These are phyloP conservation scores for Aphis gossypii DNA, from an alignment of 1,140 invertebrate species.

Conservation along the genomic window DNA sequence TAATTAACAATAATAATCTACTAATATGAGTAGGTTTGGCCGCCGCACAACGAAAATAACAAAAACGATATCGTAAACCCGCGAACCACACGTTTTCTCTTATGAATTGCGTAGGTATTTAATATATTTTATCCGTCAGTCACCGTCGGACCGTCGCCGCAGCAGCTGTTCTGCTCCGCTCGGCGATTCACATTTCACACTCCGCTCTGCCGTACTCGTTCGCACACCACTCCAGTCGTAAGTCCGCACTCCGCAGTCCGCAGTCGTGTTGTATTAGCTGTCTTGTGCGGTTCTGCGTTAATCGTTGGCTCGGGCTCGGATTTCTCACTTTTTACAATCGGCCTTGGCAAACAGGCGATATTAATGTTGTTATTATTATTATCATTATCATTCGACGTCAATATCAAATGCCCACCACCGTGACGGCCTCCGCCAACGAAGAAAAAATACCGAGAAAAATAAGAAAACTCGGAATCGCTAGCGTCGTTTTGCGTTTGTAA, in stretches of 20 bases:
- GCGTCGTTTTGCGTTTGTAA: neutral
- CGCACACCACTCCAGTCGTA: neutral
- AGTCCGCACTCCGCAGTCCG: neutral
- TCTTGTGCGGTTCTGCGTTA: neutral
- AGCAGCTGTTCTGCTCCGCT: neutral
- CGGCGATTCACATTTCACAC: too few relatives aligned
- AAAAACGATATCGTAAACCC: neutral
- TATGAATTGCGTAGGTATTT: neutral
- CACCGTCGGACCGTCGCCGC: too few relatives aligned
- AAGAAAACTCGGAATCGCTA: neutral
- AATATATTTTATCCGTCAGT: neutral
- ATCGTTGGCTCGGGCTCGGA: neutral
- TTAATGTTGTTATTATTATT: neutral
- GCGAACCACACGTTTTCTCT: neutral
- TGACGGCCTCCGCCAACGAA: neutral
- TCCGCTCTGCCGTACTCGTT: too few relatives aligned
- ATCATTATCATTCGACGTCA: neutral
- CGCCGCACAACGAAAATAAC: neutral
- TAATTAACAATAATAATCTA: neutral
- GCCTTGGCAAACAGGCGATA: neutral
- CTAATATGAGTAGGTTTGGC: neutral
- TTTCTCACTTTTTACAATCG: neutral
- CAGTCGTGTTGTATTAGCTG: neutral
- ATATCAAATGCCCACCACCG: neutral
- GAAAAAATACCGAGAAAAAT: slow-evolving; percentile 12